Percentiles rank a stretch among this genome's conserved stretches.
These are phyloP conservation scores for Zaprionus capensis DNA, from an alignment of 1,140 invertebrate species.

Conservation along the genomic window DNA sequence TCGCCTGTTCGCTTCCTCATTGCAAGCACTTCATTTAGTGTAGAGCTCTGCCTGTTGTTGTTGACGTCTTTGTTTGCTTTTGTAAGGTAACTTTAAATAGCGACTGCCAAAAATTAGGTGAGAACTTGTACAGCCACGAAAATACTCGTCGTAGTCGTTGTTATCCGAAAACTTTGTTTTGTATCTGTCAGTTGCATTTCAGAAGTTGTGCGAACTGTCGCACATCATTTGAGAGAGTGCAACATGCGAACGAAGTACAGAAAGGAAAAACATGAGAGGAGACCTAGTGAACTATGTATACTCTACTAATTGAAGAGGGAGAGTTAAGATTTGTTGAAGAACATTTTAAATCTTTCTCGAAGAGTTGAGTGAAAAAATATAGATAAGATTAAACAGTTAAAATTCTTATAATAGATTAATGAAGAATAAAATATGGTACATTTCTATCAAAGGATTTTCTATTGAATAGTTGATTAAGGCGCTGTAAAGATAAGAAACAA, in stretches of 20 bases:
- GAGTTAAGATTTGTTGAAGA: too few species aligned
- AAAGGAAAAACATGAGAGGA: neutral
- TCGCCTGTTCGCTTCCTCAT: conserved; percentile 52
- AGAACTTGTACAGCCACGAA: conserved; percentile 57
- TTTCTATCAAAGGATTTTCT: too few species aligned
- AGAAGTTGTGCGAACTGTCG: conserved; percentile 71
- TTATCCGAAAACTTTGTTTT: conserved; percentile 54
- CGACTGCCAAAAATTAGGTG: conserved; percentile 73
- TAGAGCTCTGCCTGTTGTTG: conserved; percentile 18
- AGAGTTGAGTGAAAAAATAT: too few species aligned
- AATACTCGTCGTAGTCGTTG: neutral
- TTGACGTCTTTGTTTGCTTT: conserved; percentile 39
- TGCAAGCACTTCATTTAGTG: conserved; percentile 57
- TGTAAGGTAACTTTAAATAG: conserved; percentile 65
- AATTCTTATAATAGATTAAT: too few species aligned
- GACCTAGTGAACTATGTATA: neutral
- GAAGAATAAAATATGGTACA: too few species aligned
- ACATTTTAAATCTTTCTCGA: too few species aligned
- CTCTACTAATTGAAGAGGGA: neutral
- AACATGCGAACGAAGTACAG: neutral
- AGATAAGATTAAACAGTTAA: too few species aligned
- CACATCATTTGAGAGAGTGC: conserved; percentile 53
- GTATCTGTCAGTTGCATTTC: conserved; percentile 64
- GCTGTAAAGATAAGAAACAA: too few species aligned
- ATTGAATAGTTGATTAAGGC: too few species aligned